phyloP scores from a whole-genome alignment of 2,888 invertebrate genomes.

The Lucinisca nassula region DNA sequence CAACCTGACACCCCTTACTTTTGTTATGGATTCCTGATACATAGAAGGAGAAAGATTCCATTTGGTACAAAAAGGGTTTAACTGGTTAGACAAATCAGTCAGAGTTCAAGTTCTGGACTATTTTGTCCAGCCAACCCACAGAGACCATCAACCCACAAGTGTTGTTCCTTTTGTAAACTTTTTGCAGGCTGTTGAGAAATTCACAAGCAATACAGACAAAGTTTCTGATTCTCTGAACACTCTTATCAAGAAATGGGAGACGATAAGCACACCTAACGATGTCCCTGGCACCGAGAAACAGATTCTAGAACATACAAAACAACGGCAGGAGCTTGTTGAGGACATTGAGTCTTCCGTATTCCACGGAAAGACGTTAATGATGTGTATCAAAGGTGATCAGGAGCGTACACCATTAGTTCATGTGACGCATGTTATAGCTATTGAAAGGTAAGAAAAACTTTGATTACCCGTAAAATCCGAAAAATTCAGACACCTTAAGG shows the following conservation, averaged over 20 bases:
- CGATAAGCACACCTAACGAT: conserved; percentile 97
- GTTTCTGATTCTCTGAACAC: conserved; percentile 95
- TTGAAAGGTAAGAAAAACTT: conserved; percentile 92
- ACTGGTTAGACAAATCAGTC: no score
- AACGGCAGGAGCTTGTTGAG: conserved; percentile 89
- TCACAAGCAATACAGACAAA: conserved; percentile 96
- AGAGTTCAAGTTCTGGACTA: no score
- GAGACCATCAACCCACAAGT: no score
- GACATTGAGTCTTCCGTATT: conserved; percentile 95
- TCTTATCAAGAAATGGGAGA: conserved; percentile 96
- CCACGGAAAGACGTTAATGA: conserved; percentile 96
- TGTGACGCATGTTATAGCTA: conserved; percentile 94
- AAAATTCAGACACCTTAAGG: no score
- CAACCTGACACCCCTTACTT: no score
- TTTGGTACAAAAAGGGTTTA: no score
- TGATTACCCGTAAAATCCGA: background rate
- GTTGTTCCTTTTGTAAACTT: background rate
- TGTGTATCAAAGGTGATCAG: conserved; percentile 88
- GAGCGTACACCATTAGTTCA: conserved; percentile 77
- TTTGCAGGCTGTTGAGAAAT: conserved; percentile 96
- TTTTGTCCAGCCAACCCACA: no score
- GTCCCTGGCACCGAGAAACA: conserved; percentile 96
- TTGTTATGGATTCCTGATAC: no score
- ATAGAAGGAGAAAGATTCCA: no score
- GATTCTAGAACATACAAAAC: conserved; percentile 91